Conservation (phyloP, 2,888 invertebrate species). For the Diarsia brunnea region DNA sequence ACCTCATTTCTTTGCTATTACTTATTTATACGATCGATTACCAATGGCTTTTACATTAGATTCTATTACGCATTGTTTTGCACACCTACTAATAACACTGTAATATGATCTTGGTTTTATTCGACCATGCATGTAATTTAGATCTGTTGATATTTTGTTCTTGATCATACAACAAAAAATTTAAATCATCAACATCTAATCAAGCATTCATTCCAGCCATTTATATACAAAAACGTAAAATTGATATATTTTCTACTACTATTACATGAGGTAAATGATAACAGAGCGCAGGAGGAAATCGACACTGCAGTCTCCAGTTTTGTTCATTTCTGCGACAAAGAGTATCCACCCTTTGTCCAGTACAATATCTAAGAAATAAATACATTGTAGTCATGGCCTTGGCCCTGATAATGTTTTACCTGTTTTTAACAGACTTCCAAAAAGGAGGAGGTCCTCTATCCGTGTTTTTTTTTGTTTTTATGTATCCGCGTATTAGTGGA, state of each 20-base stretch:
- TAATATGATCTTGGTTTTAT: not conserved
- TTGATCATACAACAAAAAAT: not conserved
- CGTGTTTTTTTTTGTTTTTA: too few relatives aligned
- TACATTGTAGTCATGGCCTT: constrained; percentile 18
- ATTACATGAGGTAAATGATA: constrained; percentile 32
- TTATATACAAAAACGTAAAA: not conserved
- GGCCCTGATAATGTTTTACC: constrained; percentile 1
- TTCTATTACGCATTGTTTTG: constrained; percentile 26
- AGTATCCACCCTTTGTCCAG: not conserved
- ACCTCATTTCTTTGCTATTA: constrained; percentile 12
- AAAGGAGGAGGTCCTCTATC: too few relatives aligned
- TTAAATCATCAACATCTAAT: not conserved
- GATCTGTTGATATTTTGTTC: not conserved
- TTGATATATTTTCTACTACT: not conserved
- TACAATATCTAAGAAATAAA: constrained; percentile 24
- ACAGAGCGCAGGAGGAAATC: constrained; percentile 33
- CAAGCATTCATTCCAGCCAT: not conserved
- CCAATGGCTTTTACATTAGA: not conserved
- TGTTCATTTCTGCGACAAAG: constrained; percentile 16
- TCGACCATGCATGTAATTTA: not conserved
- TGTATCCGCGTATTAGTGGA: too few relatives aligned
- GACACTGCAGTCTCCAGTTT: constrained; percentile 4
- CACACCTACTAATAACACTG: not conserved
- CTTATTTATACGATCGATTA: constrained; percentile 25
- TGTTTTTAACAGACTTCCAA: too few relatives aligned